Evolutionary conservation across 2,888 invertebrate species (phyloP).

Genomic region (Smittia sp.): DNA sequence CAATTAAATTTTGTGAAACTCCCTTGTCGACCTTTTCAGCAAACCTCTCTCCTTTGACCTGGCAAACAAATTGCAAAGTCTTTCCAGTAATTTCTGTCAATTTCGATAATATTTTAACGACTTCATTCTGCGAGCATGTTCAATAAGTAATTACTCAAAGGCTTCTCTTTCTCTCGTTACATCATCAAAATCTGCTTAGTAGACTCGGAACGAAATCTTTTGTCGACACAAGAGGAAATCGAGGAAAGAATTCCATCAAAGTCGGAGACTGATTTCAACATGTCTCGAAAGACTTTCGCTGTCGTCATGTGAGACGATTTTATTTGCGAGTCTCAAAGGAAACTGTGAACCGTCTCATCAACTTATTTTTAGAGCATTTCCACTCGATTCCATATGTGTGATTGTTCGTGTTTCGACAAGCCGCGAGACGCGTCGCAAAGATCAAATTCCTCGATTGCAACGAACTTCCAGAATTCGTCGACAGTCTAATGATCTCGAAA

Average conservation of each 20-base stretch:
- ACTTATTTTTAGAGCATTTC: slow-evolving; percentile 1
- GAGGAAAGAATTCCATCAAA: too few relatives aligned
- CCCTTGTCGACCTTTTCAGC: not conserved
- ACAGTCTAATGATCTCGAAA: not conserved
- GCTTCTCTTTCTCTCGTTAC: not conserved
- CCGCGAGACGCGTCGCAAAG: not conserved
- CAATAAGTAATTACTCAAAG: slow-evolving; percentile 10
- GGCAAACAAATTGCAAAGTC: too few relatives aligned
- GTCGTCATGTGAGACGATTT: not conserved
- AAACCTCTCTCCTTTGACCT: not conserved
- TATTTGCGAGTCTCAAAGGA: not conserved
- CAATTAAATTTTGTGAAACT: not conserved
- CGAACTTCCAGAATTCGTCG: not conserved
- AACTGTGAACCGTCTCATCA: not conserved
- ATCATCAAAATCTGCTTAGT: not conserved
- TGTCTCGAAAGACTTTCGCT: not conserved
- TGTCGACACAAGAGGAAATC: too few relatives aligned
- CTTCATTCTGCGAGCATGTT: not conserved
- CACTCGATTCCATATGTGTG: not conserved
- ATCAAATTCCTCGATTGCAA: not conserved
- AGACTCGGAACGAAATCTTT: not conserved
- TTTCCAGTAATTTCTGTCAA: too few relatives aligned
- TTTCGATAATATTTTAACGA: too few relatives aligned
- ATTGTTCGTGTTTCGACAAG: slow-evolving; percentile 26
- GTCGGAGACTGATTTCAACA: too few relatives aligned